Evolutionary conservation across 1,140 invertebrate species (phyloP).

Genomic region (Drosophila parabipectinata): DNA sequence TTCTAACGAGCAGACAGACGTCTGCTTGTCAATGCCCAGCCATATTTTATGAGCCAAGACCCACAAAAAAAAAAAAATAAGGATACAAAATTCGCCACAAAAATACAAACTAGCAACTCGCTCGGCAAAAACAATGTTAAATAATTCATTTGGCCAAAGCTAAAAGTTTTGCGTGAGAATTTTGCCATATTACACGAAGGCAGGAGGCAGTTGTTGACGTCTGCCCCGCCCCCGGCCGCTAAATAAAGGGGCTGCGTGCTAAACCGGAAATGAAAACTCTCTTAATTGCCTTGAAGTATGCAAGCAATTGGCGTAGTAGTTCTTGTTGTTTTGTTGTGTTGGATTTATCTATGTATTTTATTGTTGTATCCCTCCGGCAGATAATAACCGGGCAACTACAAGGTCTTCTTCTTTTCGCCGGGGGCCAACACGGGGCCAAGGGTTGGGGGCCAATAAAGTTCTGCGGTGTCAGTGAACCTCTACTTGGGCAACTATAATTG

Average conservation of each 20-base stretch:
- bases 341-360: constrained; percentile 38
- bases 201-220: constrained; percentile 30
- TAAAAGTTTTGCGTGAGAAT: constrained; percentile 75
- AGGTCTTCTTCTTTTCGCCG: constrained; percentile 17
- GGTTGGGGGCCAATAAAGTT: constrained; percentile 29
- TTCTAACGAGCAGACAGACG: constrained; percentile 58
- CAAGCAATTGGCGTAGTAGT: constrained; percentile 46
- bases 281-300: constrained; percentile 80
- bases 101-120: constrained; percentile 27
- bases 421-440: constrained; percentile 6
- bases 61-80: constrained; percentile 2
- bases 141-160: constrained; percentile 70
- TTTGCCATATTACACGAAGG: constrained; percentile 72
- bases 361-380: constrained; percentile 45
- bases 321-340: constrained; percentile 39
- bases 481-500: constrained; percentile 48
- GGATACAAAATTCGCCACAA: constrained; percentile 1
- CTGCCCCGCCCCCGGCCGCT: constrained; percentile 10
- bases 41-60: constrained; percentile 59
- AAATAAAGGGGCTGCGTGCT: constrained; percentile 51
- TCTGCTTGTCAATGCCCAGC: constrained; percentile 59
- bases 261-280: constrained; percentile 77
- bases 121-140: constrained; percentile 70
- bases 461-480: constrained; percentile 55
- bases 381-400: constrained; percentile 61